Conservation (phyloP, 2,797 vertebrate species). For the Jordanella pulchra region DNA sequence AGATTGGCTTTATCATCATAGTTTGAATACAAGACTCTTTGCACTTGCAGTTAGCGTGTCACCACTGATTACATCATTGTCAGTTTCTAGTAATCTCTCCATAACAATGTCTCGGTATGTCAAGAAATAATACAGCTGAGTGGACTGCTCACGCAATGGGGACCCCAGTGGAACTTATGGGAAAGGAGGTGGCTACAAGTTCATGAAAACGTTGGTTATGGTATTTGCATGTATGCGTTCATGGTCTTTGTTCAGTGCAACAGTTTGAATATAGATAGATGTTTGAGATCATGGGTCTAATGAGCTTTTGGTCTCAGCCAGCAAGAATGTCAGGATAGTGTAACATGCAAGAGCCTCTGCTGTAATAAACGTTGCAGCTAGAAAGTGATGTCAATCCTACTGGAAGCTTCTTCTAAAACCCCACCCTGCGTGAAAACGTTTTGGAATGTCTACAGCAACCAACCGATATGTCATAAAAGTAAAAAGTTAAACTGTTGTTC, state of each 20-base stretch:
- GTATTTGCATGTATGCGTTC: conserved; percentile 37
- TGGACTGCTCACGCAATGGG: conserved; percentile 60
- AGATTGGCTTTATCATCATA: conserved; percentile 24
- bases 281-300: conserved; percentile 58
- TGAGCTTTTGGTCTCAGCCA: conserved; percentile 49
- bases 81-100: conserved; percentile 54
- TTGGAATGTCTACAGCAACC: conserved; percentile 27
- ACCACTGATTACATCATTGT: conserved; percentile 64
- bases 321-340: conserved; percentile 73
- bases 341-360: conserved; percentile 46
- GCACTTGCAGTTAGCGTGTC: conserved; percentile 52
- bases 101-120: conserved; percentile 72
- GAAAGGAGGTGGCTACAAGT: conserved; percentile 51
- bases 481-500: neutral
- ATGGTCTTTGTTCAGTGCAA: conserved; percentile 48
- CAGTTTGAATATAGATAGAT: conserved; percentile 45
- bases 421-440: conserved; percentile 55
- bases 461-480: conserved; percentile 28
- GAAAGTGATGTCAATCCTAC: conserved; percentile 69
- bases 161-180: conserved; percentile 60
- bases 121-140: conserved; percentile 53
- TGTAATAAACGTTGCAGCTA: conserved; percentile 65
- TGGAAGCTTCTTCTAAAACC: conserved; percentile 55
- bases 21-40: conserved; percentile 38
- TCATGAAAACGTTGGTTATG: conserved; percentile 41